Percentiles rank a stretch among this genome's conserved stretches.
Conservation (phyloP, 2,888 invertebrate species). For the Polyommatus icarus region DNA sequence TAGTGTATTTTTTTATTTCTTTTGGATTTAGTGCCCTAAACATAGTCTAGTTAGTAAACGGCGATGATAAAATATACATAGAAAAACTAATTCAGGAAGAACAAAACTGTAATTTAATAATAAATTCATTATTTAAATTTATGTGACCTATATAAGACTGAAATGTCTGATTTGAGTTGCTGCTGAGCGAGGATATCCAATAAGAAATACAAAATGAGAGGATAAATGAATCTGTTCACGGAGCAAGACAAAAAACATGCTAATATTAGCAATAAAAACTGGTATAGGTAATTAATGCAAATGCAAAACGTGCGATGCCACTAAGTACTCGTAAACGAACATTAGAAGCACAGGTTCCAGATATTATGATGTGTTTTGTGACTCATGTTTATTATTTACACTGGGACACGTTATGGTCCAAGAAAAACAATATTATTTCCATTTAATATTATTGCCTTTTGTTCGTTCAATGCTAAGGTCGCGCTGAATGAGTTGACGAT, state of each 20-base stretch:
- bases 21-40: not conserved
- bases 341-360: not conserved
- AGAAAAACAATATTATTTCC: conserved; percentile 38
- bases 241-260: not conserved
- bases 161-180: not conserved
- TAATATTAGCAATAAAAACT: conserved; percentile 22
- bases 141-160: too few relatives aligned
- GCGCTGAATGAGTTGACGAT: conserved; percentile 25
- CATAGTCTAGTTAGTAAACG: not conserved
- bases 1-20: not conserved
- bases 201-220: not conserved
- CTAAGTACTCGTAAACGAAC: conserved; percentile 1
- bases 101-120: too few relatives aligned
- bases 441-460: conserved; percentile 46
- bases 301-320: not conserved
- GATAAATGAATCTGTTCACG: not conserved
- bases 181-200: not conserved
- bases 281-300: not conserved
- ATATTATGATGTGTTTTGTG: conserved; percentile 13
- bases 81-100: too few relatives aligned
- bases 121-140: too few relatives aligned
- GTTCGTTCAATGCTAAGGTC: conserved; percentile 43
- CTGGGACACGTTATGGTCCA: conserved; percentile 30
- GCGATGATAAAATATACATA: too few relatives aligned
- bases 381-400: conserved; percentile 25